Evolutionary conservation across 2,888 invertebrate genomes (phyloP), one percentile per base, ranked within the genome.

Genomic region (Sicus ferrugineus): DNA sequence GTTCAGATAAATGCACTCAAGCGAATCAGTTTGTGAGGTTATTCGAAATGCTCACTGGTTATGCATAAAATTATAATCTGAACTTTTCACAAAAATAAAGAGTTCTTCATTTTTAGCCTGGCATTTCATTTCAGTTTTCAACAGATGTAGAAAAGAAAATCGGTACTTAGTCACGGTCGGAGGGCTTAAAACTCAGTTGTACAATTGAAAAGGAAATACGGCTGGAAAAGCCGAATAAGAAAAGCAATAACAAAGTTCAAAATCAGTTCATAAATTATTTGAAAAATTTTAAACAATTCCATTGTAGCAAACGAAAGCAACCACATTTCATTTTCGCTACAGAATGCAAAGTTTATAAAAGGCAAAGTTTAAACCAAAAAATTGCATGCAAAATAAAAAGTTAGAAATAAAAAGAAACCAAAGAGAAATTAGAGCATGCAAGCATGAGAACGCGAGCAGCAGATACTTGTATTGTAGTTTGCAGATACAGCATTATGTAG

Each of bases 381-480:
- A 5, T 34, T 7, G n/a, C 1, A 42, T 1, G 1, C 14, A 9
- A 42, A 42, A 42, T 11, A 11, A 38, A 11, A 42, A 42, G n/a
- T 1, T 42, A 62, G 56, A 28, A 64, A n/a, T 6, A 21, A 38
- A 63, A 26, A 34, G 34, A 69, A 67, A 58, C 30, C 42, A 48
- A 48, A 59, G 26, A 67, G 58, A 67, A 67, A 67, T 67, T 67
- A 48, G 67, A 67, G 31, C 67, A 67, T 59, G 59, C 50, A 48
- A 67, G 59, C 38, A 61, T 38, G 42, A 38, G 56, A 52, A 42
- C 38, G 19, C 11, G 46, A 54, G 54, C 26, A 28, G 28, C 26
- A 54, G 19, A 34, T 34, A 34, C 7, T 34, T 9, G 14, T 34
- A 34, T 34, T 14, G 34, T 34, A 34, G 14, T n/a, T n/a, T 42